Evolutionary conservation across 2,888 invertebrate genomes (phyloP), one percentile per base, ranked within the genome.

Genomic region (Taenaris catops): DNA sequence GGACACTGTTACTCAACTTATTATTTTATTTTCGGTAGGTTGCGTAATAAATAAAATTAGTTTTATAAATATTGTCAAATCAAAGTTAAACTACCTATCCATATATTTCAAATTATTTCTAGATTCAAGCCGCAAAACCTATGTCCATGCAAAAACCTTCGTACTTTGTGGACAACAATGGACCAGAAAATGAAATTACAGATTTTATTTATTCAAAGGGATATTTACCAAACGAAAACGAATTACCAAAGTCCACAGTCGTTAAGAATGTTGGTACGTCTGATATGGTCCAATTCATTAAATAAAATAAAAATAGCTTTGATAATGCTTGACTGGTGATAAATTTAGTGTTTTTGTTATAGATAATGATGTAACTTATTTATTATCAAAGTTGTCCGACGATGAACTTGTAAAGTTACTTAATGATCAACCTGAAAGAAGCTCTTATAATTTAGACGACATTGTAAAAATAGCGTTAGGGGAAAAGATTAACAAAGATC

Each of bases 331-430:
- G n/a, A n/a, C n/a, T n/a, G n/a, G n/a, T n/a, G n/a, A n/a, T n/a
- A 12, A 33, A 12, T 33, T 21, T 18, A 27, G 19, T 6, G 1
- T 2, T 19, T 31, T 25, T 25, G 16, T 46, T 46, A 55, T 53
- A 81, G 83, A 63, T 41, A 65, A 63, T 32, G 76, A 81, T 25
- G 61, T 58, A 4, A 67, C 69, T 1, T 76, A 72, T 47, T 45
- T 83, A 29, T 59, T 84, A 24, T 79, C 84, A 1, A 81, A 80
- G 49, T 53, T 84, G 43, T 63, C 76, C 4, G 79, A 84, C 34
- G 58, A 67, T 23, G 75, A 80, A 29, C 59, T 84, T 6, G 47
- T 83, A 18, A 69, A 67, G 40, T 49, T 84, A 21, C 55, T 84
- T 20, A 70, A 59, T 17, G 58, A 65, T 10, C 66, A 73, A 47